Base-by-base conservation (phyloP, 2,113 vertebrate genomes). In the Oenanthe melanoleuca region DNA sequence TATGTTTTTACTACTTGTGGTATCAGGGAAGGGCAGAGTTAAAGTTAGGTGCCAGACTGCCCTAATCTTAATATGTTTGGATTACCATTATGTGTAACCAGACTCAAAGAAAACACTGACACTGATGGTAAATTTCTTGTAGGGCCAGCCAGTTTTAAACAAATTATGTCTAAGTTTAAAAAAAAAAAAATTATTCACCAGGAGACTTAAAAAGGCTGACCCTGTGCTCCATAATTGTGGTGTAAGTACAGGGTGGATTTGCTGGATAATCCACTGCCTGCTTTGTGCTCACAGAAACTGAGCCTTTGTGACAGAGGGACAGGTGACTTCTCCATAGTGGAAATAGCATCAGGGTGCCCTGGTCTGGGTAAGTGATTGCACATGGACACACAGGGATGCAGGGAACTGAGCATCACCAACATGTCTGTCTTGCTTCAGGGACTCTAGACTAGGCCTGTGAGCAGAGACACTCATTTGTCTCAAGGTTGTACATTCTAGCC, bases 51-150 rank as follows among this genome's bases (percentile, higher is more conserved):
- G 81, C 55, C 94, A 94, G 89, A 83, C 77, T 87, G 37, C 45
- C 42, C 49, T 89, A 69, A 89, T 89, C 65, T 89, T 91, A 79
- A 65, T 78, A 21, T 87, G 61, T 95, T 96, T 95, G 84, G 57
- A 81, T 87, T 92, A 61, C 57, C 40, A 79, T 93, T 89, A 85
- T 9, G 40, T 85, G 89, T 95, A 89, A 92, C 61, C 73, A 87
- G 77, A 95, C 60, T 92, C 86, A 95, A 95, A 93, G 80, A 92
- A 96, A 93, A 91, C 73, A 84, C 37, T 87, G 84, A 72, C 67
- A 92, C 61, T 10, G 2, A 81, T 28, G n/a, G 57, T 69, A 61
- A 69, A 84, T 85, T 93, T 95, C 77, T 92, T 86, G 79, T 92
- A 91, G 69, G 57, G 72, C 33, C 11, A 34, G 69, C 25, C n/a